phyloP scores from a whole-genome alignment of 2,888 invertebrate genomes.

The Temnothorax ravouxi region DNA sequence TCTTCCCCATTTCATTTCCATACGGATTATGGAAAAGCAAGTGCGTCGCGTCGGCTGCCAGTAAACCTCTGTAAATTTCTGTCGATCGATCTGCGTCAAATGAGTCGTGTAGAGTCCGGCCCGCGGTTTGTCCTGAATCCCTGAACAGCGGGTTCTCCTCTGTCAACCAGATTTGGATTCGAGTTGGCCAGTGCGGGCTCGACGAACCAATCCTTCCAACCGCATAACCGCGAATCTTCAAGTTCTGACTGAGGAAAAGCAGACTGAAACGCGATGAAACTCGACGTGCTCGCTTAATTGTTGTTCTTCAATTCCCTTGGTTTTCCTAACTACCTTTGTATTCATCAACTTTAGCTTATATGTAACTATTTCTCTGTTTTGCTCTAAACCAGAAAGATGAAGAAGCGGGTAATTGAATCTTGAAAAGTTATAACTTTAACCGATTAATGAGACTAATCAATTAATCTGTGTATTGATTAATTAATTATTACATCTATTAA shows the following conservation, averaged over 20 bases:
- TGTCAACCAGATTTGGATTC: conserved; percentile 44
- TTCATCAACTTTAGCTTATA: neutral
- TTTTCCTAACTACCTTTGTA: neutral
- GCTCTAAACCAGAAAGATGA: neutral
- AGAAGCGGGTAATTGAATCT: neutral
- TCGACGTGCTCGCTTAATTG: conserved; percentile 5
- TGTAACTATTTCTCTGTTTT: neutral
- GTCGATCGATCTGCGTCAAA: conserved; percentile 46
- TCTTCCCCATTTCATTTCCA: conserved; percentile 9
- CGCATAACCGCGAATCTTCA: conserved; percentile 37
- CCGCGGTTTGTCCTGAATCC: conserved; percentile 53
- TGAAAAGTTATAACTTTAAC: neutral
- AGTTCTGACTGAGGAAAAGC: neutral
- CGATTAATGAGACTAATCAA: neutral
- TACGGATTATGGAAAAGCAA: neutral
- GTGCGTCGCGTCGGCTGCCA: neutral
- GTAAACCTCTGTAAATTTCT: conserved; percentile 61
- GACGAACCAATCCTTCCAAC: conserved; percentile 31
- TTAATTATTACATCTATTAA: conserved; percentile 1
- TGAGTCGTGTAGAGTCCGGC: conserved; percentile 34
- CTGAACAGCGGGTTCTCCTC: conserved; percentile 32
- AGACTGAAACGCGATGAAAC: conserved; percentile 7
- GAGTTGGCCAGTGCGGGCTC: conserved; percentile 33
- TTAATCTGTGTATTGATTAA: neutral
- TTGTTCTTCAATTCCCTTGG: neutral